Percentiles rank a stretch among this genome's conserved stretches.
These are phyloP conservation scores for Hycleus phaleratus DNA, from an alignment of 1,140 invertebrate genomes.

Conservation along the genomic window DNA sequence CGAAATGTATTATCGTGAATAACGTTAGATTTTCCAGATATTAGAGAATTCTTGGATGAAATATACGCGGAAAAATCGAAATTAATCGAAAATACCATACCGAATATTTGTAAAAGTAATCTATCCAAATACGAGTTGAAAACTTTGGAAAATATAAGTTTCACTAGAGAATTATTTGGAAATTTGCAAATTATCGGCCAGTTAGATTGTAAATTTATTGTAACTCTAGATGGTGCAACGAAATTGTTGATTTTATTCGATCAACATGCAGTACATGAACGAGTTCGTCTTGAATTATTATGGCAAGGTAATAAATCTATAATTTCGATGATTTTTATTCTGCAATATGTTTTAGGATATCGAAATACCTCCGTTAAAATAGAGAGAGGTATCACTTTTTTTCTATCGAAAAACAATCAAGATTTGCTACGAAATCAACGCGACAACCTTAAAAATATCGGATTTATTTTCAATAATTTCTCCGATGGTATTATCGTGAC, in stretches of 20 bases:
- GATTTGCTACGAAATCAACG: slow-evolving; percentile 16
- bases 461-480: slow-evolving; percentile 23
- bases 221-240: slow-evolving; percentile 35
- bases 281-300: slow-evolving; percentile 55
- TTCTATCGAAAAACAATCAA: slow-evolving; percentile 23
- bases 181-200: slow-evolving; percentile 52
- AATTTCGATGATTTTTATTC: neutral
- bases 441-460: slow-evolving; percentile 22
- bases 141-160: slow-evolving; percentile 20
- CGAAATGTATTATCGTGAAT: neutral
- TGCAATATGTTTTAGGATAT: slow-evolving; percentile 6
- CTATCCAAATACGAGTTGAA: slow-evolving; percentile 6
- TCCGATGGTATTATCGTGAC: slow-evolving; percentile 21
- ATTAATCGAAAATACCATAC: slow-evolving; percentile 23
- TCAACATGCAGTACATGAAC: slow-evolving; percentile 70
- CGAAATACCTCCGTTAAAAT: slow-evolving; percentile 1
- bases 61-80: slow-evolving; percentile 32
- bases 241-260: slow-evolving; percentile 57
- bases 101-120: slow-evolving; percentile 8
- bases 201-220: slow-evolving; percentile 63
- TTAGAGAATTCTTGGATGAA: slow-evolving; percentile 31
- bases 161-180: slow-evolving; percentile 29
- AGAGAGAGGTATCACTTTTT: slow-evolving; percentile 16
- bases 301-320: slow-evolving; percentile 35
- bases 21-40: slow-evolving; percentile 25